Base-by-base conservation (phyloP, 2,797 vertebrate species). In the Schizopygopsis malacanthus region DNA sequence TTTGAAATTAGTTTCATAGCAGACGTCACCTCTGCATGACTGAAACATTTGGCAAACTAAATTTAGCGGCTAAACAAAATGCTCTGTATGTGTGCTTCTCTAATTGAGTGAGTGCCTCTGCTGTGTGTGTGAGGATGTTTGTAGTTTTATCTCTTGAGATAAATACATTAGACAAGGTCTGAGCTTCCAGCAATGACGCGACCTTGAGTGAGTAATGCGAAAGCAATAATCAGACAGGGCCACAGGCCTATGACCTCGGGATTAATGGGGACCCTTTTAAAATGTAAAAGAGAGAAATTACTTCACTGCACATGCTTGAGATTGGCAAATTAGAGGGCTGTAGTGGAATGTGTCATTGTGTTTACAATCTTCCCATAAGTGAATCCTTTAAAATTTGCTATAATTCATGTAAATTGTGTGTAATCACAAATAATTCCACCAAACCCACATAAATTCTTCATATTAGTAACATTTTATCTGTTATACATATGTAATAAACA, bases 171-270 rank as follows among this genome's bases (percentile, higher is more conserved):
- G 93, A 95, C 94, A 94, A 90, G 92, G 89, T 90, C 88, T 76
- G 89, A 79, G 92, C 94, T 95, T 52, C 86, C 65, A 92, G 94
- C 93, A 92, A 93, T 92, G 93, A 93, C 91, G 89, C 90, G 93
- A 93, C 94, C 93, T 94, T 94, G 93, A 94, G 86, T 94, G 93
- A 93, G 92, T 93, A 94, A 95, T 90, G 89, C 86, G 84, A 90
- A 88, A 87, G 87, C 91, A 87, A 92, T 93, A 91, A 93, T 91
- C 90, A 65, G 81, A 93, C 88, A 75, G 37, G 85, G 91, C 92
- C 90, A 65, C 65, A 43, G 91, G 91, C 93, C 84, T 88, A 86
- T 88, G 85, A 92, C 90, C 89, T 79, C 73, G 87, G 89, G 89
- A 89, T 89, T 86, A 91, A 93, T 88, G 82, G 73, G 72, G 65